A percentile compares a stretch with the other conserved stretches of the same genome.
Evolutionary conservation across 2,113 vertebrate species (phyloP).

Genomic region (Columbina picui): DNA sequence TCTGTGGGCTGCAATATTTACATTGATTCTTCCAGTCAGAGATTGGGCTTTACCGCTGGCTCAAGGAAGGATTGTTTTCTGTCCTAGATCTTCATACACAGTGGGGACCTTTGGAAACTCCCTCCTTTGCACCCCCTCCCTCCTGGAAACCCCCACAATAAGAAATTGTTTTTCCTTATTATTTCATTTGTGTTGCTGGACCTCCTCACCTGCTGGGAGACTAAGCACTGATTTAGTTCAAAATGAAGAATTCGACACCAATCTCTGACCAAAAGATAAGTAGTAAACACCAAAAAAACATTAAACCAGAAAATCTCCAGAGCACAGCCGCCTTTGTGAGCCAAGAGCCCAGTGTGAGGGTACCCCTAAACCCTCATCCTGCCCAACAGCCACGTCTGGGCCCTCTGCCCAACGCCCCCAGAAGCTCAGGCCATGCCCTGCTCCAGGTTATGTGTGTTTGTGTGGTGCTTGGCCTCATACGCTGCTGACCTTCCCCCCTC

Average conservation of each 20-base stretch:
- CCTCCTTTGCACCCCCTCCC: not conserved
- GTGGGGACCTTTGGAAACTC: not conserved
- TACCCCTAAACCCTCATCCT: accelerated
- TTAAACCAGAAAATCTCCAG: not conserved
- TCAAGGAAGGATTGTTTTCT: not conserved
- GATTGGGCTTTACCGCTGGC: too few species aligned
- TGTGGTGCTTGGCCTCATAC: accelerated
- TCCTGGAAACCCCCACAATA: too few species aligned
- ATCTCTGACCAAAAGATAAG: not conserved
- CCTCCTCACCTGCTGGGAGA: not conserved
- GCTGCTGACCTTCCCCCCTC: not conserved
- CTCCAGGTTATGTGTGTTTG: too few species aligned
- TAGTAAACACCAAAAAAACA: not conserved
- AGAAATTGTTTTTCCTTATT: not conserved
- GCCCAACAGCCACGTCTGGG: not conserved
- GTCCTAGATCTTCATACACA: not conserved
- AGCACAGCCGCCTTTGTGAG: not conserved
- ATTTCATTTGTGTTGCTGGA: not conserved
- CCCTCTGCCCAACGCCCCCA: accelerated
- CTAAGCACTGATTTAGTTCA: not conserved
- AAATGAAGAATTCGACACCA: not conserved
- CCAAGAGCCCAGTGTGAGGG: accelerated
- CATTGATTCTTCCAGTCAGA: too few species aligned
- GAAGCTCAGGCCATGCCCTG: accelerated
- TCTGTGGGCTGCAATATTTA: not conserved